Evolutionary conservation across 2,113 vertebrate species (phyloP).

Genomic region (Terrapene triunguis): DNA sequence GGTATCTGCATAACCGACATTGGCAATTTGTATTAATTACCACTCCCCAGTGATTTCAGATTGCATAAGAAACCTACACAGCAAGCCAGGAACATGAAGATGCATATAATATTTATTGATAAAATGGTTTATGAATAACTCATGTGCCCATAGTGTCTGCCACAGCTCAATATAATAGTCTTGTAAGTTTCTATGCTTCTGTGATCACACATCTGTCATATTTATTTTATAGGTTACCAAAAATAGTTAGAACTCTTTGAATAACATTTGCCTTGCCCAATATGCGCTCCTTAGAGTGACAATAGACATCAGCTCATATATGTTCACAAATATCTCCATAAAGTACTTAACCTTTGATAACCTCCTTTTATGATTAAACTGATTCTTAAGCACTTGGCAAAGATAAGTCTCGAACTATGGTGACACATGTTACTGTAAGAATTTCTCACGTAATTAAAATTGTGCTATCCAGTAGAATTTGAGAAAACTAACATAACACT

Average conservation of each 20-base stretch:
- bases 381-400: not conserved
- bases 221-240: not conserved
- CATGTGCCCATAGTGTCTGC: not conserved
- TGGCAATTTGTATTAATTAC: not conserved
- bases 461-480: not conserved
- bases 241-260: not conserved
- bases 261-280: not conserved
- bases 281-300: not conserved
- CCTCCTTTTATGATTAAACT: not conserved
- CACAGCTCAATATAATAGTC: not conserved
- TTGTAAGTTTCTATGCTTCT: not conserved
- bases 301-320: accelerated
- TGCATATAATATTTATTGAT: not conserved
- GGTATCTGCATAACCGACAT: not conserved
- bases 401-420: not conserved
- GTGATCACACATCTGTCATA: not conserved
- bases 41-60: not conserved
- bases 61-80: not conserved
- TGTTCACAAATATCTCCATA: not conserved
- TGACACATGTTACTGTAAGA: not conserved
- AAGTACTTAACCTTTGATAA: not conserved
- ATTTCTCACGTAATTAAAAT: not conserved
- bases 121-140: not conserved
- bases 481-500: not conserved
- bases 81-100: not conserved